Evolutionary conservation across 1,140 invertebrate genomes (phyloP).

Genomic region (Drosophila gunungcola): DNA sequence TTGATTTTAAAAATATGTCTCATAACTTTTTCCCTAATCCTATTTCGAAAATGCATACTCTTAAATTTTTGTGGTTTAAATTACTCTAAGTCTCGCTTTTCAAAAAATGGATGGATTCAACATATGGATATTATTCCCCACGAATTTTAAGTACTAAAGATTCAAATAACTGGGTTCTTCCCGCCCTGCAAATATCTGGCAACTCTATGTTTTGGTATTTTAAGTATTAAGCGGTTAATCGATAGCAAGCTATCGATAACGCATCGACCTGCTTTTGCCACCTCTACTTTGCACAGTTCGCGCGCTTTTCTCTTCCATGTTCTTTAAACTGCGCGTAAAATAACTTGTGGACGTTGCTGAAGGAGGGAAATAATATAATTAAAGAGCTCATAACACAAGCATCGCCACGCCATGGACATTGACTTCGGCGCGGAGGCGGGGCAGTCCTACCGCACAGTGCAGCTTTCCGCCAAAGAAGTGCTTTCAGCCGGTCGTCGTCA

Average conservation of each 20-base stretch:
- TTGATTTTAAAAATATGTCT: too few relatives aligned
- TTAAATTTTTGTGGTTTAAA: too few relatives aligned
- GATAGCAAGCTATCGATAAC: neutral
- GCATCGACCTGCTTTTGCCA: slow-evolving; percentile 1
- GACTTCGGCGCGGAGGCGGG: slow-evolving; percentile 60
- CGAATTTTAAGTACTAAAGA: too few relatives aligned
- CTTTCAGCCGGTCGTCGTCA: slow-evolving; percentile 73
- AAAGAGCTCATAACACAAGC: neutral
- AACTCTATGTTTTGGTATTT: neutral
- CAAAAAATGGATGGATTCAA: too few relatives aligned
- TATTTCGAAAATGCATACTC: too few relatives aligned
- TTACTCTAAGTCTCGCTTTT: too few relatives aligned
- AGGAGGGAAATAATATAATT: slow-evolving; percentile 2
- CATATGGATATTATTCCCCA: too few relatives aligned
- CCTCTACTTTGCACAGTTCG: slow-evolving; percentile 36
- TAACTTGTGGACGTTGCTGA: slow-evolving; percentile 5
- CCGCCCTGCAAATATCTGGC: neutral
- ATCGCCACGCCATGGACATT: slow-evolving; percentile 59
- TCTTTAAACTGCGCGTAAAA: slow-evolving; percentile 24
- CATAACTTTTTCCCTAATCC: too few relatives aligned
- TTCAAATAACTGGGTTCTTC: neutral
- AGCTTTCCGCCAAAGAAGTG: slow-evolving; percentile 81
- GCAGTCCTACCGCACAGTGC: slow-evolving; percentile 74
- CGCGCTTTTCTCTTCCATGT: slow-evolving; percentile 58
- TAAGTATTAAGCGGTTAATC: neutral